These are phyloP conservation scores for Microtus ochrogaster DNA, from an alignment of 2,113 vertebrate genomes.

Conservation along the genomic window DNA sequence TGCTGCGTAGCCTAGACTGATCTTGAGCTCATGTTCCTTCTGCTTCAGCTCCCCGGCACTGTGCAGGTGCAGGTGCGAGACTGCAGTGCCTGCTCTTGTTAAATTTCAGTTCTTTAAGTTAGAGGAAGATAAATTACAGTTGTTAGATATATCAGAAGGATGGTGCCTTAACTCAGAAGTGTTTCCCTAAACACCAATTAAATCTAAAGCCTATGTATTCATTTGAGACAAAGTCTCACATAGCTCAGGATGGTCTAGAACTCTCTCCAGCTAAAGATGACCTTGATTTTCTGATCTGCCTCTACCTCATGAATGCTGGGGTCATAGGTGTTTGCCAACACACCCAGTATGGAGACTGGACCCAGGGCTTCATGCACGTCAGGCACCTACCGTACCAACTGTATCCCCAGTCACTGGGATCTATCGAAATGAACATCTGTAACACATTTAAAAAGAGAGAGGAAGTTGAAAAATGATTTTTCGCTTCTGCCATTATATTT, in stretches of 20 bases:
- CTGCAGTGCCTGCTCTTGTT: not conserved
- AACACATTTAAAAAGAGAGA: not conserved
- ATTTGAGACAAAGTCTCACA: not conserved
- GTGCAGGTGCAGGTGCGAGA: not conserved
- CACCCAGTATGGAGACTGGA: not conserved
- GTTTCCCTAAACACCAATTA: not conserved
- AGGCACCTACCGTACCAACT: not conserved
- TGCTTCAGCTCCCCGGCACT: not conserved
- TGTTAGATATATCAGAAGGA: constrained; percentile 25
- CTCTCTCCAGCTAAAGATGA: not conserved
- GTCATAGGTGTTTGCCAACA: not conserved
- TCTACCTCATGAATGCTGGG: not conserved
- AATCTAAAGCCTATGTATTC: not conserved
- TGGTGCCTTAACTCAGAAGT: constrained; percentile 34
- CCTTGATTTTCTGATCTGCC: not conserved
- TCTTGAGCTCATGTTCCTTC: not conserved
- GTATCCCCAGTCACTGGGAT: not conserved
- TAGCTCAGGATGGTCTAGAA: not conserved
- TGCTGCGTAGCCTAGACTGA: not conserved
- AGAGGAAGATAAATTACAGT: constrained; percentile 44
- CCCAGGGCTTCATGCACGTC: not conserved
- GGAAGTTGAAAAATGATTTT: not conserved
- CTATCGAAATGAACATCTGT: constrained; percentile 46
- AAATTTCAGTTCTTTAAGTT: constrained; percentile 3
- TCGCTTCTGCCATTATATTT: not conserved